Evolutionary conservation across 2,113 vertebrate genomes (phyloP).

Genomic region (pig (Sus scrofa)): T2T-Sscrofa CM000827.6:73435001-73435500

Average conservation of each 20-base stretch:
- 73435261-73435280: neutral
- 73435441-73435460: no score
- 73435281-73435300: conserved; percentile 51
- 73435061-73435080: conserved; percentile 1
- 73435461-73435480: no score
- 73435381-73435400: no score
- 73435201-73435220: neutral
- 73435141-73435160: conserved; percentile 2
- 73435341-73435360: neutral
- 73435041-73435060: neutral
- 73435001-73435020: neutral
- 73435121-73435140: neutral
- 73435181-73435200: neutral
- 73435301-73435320: conserved; percentile 22
- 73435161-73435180: neutral
- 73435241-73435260: neutral
- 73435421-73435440: no score
- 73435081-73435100: conserved; percentile 7
- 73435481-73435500: no score
- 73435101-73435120: neutral
- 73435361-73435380: neutral
- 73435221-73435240: neutral
- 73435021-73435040: neutral
- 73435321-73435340: neutral
- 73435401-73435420: no score